These are phyloP conservation scores for Sebastolobus alascanus DNA, from an alignment of 2,797 vertebrate species.

Conservation along the genomic window DNA sequence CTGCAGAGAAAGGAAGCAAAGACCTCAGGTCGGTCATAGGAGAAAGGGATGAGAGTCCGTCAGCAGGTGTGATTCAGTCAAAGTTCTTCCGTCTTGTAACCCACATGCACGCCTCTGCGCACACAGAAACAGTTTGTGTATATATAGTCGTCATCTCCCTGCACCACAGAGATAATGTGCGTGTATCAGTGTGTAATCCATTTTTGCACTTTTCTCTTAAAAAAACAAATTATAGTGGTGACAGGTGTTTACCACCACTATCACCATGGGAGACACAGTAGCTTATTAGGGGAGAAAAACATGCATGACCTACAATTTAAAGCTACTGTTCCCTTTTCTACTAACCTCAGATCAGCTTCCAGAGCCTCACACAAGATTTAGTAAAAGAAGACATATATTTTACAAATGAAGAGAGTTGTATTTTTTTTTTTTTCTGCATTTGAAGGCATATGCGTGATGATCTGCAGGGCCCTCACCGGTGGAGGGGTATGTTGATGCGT, in stretches of 20 bases:
- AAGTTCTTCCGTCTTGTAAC: constrained; percentile 58
- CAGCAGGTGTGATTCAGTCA: constrained; percentile 33
- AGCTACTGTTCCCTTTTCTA: constrained; percentile 57
- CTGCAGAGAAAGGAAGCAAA: constrained; percentile 8
- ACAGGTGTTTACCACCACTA: constrained; percentile 22
- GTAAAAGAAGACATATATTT: constrained; percentile 22
- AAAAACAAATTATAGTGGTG: constrained; percentile 25
- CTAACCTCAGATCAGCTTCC: constrained; percentile 57
- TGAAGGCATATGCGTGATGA: constrained; percentile 47
- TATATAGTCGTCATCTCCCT: constrained; percentile 48
- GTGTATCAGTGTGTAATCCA: constrained; percentile 43
- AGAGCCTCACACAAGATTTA: constrained; percentile 35
- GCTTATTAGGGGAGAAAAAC: constrained; percentile 12
- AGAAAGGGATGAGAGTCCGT: constrained; percentile 2
- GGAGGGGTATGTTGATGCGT: constrained; percentile 65
- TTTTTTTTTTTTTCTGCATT: constrained; percentile 19
- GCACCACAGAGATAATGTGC: constrained; percentile 46
- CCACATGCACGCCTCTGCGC: constrained; percentile 43
- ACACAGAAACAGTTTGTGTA: constrained; percentile 44
- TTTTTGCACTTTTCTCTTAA: constrained; percentile 69
- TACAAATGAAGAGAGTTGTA: neutral
- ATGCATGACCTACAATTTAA: constrained; percentile 64
- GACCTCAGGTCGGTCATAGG: constrained; percentile 20
- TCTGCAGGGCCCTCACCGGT: constrained; percentile 63
- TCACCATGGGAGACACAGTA: constrained; percentile 11